Evolutionary conservation across 2,113 vertebrate genomes (phyloP), one percentile per base, ranked within the genome.

Genomic region (Fukomys damarensis): DNA sequence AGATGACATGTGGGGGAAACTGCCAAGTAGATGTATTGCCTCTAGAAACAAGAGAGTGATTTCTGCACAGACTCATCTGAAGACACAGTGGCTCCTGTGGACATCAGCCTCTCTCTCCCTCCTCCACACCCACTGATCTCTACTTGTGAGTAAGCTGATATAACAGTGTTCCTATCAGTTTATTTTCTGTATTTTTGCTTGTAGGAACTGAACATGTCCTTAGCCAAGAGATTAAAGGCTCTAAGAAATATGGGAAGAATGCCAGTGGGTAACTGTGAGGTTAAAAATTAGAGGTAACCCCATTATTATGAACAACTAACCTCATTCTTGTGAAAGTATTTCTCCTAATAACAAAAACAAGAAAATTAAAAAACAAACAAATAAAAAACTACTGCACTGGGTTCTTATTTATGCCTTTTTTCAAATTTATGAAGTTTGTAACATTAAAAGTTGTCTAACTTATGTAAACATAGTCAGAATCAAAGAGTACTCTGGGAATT

Each of bases 281-380:
- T 86, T 94, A 49, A 86, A 93, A 49, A n/a, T 66, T 26, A 76
- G n/a, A 89, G 66, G 89, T 83, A 61, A 38, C 70, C 20, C 41
- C 70, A 43, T 26, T 58, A 10, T 81, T 10, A 30, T 24, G 30
- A 95, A 79, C n/a, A n/a, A n/a, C n/a, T 13, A 10, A 10, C 46
- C 12, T 80, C 43, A 52, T 8, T 89, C 16, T 32, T 80, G 61
- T n/a, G 70, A 76, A 85, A 86, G 26, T 32, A 72, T n/a, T 32
- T 93, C 54, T 91, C 46, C 35, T 46, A 49, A 94, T 95, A 86
- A 65, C 43, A 24, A 86, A 95, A 66, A 96, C 72, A 81, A 16
- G 4, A 65, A 81, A 13, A 54, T 28, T 38, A 90, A 84, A 7
- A 11, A 94, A 32, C n/a, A n/a, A n/a, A n/a, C n/a, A n/a, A 80